Evolutionary conservation across 1,140 invertebrate species (phyloP), one percentile per base, ranked within the genome.

Genomic region (Eriocheir sinensis): DNA sequence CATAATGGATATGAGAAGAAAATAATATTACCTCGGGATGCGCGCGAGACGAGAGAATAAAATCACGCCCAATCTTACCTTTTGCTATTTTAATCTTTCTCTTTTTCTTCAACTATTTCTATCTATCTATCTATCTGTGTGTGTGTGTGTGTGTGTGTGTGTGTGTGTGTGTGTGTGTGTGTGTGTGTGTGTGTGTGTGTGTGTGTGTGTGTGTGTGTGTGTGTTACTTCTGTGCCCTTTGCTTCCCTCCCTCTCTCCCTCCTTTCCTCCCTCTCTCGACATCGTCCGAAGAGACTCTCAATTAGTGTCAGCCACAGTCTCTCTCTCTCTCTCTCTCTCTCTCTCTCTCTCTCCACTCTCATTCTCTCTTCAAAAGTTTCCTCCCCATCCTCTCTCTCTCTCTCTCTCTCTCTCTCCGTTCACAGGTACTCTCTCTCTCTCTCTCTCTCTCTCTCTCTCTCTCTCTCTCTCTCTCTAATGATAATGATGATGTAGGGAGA

Each of bases 251-350:
- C 80, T n/a, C 80, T 81, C 80, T 81, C 80, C 12, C 80, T 81
- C 80, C n/a, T 81, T n/a, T 81, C 80, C 27, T n/a, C 30, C 81
- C 34, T 85, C 36, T 34, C 81, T 85, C 60, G n/a, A 1, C 27
- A n/a, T 27, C 21, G 12, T 21, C 27, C 44, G 4, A 4, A 27
- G 60, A 72, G 81, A 36, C 81, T n/a, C 81, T 38, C 81, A 85
- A 85, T 85, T 85, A 85, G 81, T 85, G 81, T 85, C 81, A 85
- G 34, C 81, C 81, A n/a, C 80, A 81, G 80, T 81, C 86, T 38
- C 86, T 88, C 40, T 88, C 86, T 32, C 30, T n/a, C 30, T 32
- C 81, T 81, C n/a, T n/a, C n/a, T n/a, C n/a, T n/a, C n/a, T n/a
- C n/a, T n/a, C n/a, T n/a, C n/a, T n/a, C n/a, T n/a, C n/a, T n/a